These are phyloP conservation scores for Lutjanus erythropterus DNA, from an alignment of 2,113 vertebrate species.

Conservation along the genomic window DNA sequence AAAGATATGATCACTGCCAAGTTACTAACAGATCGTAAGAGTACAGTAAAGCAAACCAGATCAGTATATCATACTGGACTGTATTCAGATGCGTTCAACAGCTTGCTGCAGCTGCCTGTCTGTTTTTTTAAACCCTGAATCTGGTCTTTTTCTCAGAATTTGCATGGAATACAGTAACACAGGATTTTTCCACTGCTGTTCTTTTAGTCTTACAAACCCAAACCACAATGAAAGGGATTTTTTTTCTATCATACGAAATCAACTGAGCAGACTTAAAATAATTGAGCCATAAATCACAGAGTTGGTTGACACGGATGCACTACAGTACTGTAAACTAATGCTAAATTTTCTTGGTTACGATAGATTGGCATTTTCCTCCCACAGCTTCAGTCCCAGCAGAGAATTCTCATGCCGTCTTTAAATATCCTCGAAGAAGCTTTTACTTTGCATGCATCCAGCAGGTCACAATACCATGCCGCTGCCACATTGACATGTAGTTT, in stretches of 20 bases:
- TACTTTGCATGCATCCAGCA: conserved; percentile 45
- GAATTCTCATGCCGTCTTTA: conserved; percentile 79
- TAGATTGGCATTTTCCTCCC: conserved; percentile 46
- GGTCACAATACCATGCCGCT: conserved; percentile 44
- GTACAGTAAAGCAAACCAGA: conserved; percentile 31
- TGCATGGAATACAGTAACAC: background rate
- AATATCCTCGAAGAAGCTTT: conserved; percentile 74
- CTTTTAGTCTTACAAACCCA: conserved; percentile 29
- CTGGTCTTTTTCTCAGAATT: conserved; percentile 32
- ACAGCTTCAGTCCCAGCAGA: conserved; percentile 48
- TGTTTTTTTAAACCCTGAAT: conserved; percentile 2
- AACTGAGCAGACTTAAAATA: conserved; percentile 40
- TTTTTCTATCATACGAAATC: conserved; percentile 42
- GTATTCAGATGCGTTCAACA: background rate
- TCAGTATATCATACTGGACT: background rate
- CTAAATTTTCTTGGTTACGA: conserved; percentile 38
- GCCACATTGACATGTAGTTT: conserved; percentile 72
- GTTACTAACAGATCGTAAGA: conserved; percentile 25
- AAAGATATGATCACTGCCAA: conserved; percentile 39
- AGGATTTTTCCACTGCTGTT: conserved; percentile 30
- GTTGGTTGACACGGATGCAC: conserved; percentile 30
- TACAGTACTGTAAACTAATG: conserved; percentile 36
- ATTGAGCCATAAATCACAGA: conserved; percentile 62
- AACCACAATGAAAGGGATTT: conserved; percentile 36
- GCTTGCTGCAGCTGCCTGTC: background rate